Evolutionary conservation across 2,797 vertebrate genomes (phyloP).

Genomic region (Trichosurus vulpecula): DNA sequence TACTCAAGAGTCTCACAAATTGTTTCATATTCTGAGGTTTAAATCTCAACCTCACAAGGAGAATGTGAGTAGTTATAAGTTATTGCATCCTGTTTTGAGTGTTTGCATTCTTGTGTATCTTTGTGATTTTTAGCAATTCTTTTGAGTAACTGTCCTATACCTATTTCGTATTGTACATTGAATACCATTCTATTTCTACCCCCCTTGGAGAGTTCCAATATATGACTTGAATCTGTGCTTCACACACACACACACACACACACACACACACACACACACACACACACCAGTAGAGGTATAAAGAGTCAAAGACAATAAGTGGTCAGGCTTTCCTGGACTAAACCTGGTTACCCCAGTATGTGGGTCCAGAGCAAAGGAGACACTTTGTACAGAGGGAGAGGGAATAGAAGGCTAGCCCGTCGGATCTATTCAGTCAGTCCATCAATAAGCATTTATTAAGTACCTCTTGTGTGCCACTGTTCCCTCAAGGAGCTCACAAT

Average conservation of each 20-base stretch:
- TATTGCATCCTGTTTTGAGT: not conserved
- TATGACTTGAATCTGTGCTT: not conserved
- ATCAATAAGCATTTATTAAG: not conserved
- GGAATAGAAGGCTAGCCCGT: not conserved
- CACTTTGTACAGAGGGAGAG: not conserved
- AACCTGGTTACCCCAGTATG: not conserved
- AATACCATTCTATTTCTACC: not conserved
- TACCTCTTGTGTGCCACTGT: not conserved
- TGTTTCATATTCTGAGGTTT: not conserved
- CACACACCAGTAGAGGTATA: not conserved
- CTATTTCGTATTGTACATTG: not conserved
- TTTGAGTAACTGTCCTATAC: not conserved
- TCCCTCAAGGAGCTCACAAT: not conserved
- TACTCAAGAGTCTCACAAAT: not conserved
- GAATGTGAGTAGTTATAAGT: not conserved
- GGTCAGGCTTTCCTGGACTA: not conserved
- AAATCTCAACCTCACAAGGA: not conserved
- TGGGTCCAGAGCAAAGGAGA: not conserved
- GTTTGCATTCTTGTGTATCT: not conserved
- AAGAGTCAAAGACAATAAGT: not conserved
- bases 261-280: too few species aligned
- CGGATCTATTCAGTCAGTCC: not conserved
- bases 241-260: not conserved
- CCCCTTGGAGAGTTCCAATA: not conserved
- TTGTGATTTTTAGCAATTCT: not conserved